Conservation (phyloP, 2,113 vertebrate species). For the Notothenia coriiceps region DNA sequence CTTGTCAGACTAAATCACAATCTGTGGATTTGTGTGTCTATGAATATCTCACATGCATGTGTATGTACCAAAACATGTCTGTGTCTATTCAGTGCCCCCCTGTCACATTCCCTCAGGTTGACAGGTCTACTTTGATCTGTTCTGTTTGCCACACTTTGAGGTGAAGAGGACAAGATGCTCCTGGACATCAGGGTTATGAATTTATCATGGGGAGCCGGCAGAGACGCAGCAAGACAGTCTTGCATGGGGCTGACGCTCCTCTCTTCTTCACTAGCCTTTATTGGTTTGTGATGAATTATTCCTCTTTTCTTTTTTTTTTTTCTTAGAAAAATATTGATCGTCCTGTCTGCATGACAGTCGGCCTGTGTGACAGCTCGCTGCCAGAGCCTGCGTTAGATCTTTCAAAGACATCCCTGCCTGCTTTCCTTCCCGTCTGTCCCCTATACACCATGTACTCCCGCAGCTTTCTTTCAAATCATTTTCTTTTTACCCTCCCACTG, state of each 20-base stretch:
- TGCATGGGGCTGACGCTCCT: conserved; percentile 13
- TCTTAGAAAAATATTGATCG: conserved; percentile 57
- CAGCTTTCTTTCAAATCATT: conserved; percentile 44
- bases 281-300: conserved; percentile 63
- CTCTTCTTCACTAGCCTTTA: conserved; percentile 39
- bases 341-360: conserved; percentile 25
- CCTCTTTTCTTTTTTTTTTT: conserved; percentile 17
- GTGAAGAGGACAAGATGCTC: conserved; percentile 47
- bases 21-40: conserved; percentile 37
- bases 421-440: conserved; percentile 21
- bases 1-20: conserved; percentile 58
- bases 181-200: conserved; percentile 62
- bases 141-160: conserved; percentile 29
- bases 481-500: conserved; percentile 10
- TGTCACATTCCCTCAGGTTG: conserved; percentile 33
- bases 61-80: conserved; percentile 13
- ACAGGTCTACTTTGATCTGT: conserved; percentile 43
- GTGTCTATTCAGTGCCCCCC: conserved; percentile 24
- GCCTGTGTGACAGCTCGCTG: conserved; percentile 33
- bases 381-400: conserved; percentile 38
- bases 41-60: conserved; percentile 30
- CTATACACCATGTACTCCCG: conserved; percentile 1
- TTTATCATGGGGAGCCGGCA: conserved; percentile 51
- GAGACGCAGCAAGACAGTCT: conserved; percentile 23
- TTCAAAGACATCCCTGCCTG: conserved; percentile 33